phyloP scores from a whole-genome alignment of 2,797 vertebrate species.

The Parambassis ranga region DNA sequence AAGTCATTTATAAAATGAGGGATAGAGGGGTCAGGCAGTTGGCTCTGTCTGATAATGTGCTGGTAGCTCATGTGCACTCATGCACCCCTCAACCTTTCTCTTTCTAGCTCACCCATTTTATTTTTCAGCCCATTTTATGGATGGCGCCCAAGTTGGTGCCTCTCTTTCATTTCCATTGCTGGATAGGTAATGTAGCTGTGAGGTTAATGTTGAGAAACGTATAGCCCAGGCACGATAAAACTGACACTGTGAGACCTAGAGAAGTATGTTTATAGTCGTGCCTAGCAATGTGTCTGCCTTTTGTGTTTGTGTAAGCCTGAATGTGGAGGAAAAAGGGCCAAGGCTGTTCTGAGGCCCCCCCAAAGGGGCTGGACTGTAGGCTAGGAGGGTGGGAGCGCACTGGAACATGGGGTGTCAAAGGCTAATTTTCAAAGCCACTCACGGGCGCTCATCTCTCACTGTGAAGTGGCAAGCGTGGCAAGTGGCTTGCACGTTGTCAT shows the following conservation, averaged over 20 bases:
- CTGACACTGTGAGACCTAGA: conserved; percentile 49
- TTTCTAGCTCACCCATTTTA: conserved; percentile 41
- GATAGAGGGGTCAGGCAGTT: conserved; percentile 8
- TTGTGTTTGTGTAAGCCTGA: conserved; percentile 55
- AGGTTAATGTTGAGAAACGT: conserved; percentile 76
- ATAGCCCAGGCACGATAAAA: conserved; percentile 67
- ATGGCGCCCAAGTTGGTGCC: conserved; percentile 32
- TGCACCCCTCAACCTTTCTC: conserved; percentile 30
- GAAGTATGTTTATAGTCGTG: conserved; percentile 55
- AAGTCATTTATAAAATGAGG: conserved; percentile 18
- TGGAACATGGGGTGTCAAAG: conserved; percentile 74
- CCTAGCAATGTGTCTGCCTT: conserved; percentile 34
- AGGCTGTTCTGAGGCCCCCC: conserved; percentile 22
- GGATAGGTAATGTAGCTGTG: conserved; percentile 67
- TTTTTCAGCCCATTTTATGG: conserved; percentile 56
- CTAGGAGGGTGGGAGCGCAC: conserved; percentile 51
- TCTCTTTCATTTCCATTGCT: conserved; percentile 37
- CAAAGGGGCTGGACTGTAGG: conserved; percentile 46
- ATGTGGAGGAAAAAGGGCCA: conserved; percentile 24
- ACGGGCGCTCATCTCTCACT: conserved; percentile 83
- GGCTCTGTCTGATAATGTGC: conserved; percentile 50
- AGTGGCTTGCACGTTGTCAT: conserved; percentile 93
- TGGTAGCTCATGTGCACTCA: conserved; percentile 61
- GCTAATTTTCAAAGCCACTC: conserved; percentile 85
- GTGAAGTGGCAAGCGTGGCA: conserved; percentile 82